Conservation (phyloP, 2,888 invertebrate species). For the Lydus trimaculatus region DNA sequence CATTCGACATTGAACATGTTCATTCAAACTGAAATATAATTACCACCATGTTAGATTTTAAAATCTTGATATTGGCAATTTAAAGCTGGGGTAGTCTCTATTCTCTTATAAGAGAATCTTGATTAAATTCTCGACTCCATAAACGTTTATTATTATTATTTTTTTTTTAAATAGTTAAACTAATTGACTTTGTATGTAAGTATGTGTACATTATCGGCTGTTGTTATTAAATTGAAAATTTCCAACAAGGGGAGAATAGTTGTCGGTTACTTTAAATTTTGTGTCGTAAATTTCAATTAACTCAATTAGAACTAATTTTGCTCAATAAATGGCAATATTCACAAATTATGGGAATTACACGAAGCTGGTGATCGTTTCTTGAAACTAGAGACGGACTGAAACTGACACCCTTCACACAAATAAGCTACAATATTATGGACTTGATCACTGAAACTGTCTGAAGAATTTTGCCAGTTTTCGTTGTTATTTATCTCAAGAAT, state of each 20-base stretch:
- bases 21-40: constrained; percentile 9
- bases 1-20: constrained; percentile 5
- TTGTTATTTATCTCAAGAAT: background rate
- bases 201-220: background rate
- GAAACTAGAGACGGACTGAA: no score
- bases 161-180: background rate
- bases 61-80: constrained; percentile 8
- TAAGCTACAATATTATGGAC: no score
- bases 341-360: background rate
- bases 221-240: background rate
- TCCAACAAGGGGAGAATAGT: background rate
- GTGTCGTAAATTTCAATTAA: background rate
- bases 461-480: no score
- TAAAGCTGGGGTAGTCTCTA: background rate
- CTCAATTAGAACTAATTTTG: background rate
- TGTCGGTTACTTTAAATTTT: background rate
- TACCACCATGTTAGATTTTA: constrained; percentile 9
- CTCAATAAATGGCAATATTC: background rate
- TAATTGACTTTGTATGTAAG: constrained; percentile 1
- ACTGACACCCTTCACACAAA: no score
- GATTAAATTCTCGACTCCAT: background rate
- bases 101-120: constrained; percentile 3
- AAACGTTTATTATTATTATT: no score
- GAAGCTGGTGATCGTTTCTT: no score
- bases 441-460: no score